These are phyloP conservation scores for Catagonus wagneri DNA, from an alignment of 2,113 vertebrate species.

Conservation along the genomic window DNA sequence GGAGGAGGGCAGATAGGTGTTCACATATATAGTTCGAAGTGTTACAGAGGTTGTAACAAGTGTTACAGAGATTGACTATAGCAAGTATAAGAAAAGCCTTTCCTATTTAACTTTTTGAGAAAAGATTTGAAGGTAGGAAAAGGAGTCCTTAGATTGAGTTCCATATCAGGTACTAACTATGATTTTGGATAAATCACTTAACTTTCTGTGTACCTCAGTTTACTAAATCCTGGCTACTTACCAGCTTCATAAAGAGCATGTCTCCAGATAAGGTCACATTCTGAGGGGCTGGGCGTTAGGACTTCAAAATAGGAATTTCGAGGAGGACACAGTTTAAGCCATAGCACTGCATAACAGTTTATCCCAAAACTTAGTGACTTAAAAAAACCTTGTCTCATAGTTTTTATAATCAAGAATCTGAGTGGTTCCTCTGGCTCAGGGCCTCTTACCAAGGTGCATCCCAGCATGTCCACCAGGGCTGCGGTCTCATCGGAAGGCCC, in stretches of 20 bases:
- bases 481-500: background rate
- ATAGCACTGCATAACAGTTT: background rate
- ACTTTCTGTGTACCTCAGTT: background rate
- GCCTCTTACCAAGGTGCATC: background rate
- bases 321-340: background rate
- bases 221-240: background rate
- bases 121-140: background rate
- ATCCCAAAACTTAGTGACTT: background rate
- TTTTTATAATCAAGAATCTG: background rate
- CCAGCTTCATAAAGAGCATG: background rate
- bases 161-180: background rate
- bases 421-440: background rate
- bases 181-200: background rate
- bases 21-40: background rate
- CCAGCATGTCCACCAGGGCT: background rate
- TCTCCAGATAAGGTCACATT: background rate
- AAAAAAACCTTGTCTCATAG: background rate
- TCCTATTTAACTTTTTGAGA: background rate
- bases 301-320: background rate
- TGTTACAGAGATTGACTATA: background rate
- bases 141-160: background rate
- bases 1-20: background rate
- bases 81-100: background rate
- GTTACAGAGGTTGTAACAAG: background rate
- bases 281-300: background rate